Percentiles rank a stretch among this genome's conserved stretches.
Conservation (phyloP, 2,113 vertebrate species). For the Tympanuchus pallidicinctus region DNA sequence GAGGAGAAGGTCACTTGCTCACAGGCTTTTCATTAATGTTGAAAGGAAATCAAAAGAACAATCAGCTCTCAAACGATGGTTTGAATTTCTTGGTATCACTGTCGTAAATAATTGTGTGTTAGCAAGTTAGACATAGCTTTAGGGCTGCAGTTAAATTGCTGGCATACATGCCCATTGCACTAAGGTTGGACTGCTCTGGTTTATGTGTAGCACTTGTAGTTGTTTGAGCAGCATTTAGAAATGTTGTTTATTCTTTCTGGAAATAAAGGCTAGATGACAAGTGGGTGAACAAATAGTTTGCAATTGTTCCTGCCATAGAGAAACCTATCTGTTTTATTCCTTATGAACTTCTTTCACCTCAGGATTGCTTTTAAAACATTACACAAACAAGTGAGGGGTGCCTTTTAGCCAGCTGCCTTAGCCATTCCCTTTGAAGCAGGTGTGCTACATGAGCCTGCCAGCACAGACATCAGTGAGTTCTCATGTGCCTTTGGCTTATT, state of each 20-base stretch:
- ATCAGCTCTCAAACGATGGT: neutral
- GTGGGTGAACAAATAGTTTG: neutral
- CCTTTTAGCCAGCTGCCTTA: neutral
- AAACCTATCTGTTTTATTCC: neutral
- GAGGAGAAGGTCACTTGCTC: constrained; percentile 33
- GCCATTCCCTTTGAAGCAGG: neutral
- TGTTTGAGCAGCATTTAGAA: neutral
- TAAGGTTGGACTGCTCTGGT: neutral
- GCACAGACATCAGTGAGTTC: neutral
- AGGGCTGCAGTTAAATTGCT: constrained; percentile 22
- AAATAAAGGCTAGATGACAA: neutral
- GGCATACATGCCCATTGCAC: neutral
- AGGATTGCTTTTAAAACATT: neutral
- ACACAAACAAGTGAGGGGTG: neutral
- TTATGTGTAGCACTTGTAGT: neutral
- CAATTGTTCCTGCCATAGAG: neutral
- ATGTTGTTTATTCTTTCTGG: neutral
- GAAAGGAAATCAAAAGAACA: constrained; percentile 6
- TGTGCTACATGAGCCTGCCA: neutral
- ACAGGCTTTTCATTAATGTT: constrained; percentile 21
- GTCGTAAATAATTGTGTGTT: constrained; percentile 15
- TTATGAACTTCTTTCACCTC: neutral
- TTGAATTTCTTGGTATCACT: constrained; percentile 37
- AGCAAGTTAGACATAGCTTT: constrained; percentile 16
- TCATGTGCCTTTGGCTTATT: neutral